Percentiles rank a stretch among this genome's conserved stretches.
Conservation (phyloP, 2,113 vertebrate genomes). For the Sclerurus mexicanus region DNA sequence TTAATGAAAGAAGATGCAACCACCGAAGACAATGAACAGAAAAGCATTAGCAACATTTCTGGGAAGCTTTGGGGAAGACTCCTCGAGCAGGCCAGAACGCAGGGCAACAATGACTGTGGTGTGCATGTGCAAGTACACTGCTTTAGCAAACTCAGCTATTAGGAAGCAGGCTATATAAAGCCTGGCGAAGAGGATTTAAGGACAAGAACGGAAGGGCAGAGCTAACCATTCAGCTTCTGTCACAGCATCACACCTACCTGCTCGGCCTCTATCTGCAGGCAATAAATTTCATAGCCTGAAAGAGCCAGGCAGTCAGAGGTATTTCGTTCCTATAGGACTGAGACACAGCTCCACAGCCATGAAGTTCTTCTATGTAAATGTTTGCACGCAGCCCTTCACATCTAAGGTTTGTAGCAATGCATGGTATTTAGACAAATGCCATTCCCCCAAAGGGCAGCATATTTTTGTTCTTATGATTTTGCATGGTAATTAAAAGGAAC, state of each 20-base stretch:
- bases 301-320: not conserved
- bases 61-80: not conserved
- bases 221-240: not conserved
- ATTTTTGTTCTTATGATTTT: constrained; percentile 31
- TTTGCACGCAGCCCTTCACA: not conserved
- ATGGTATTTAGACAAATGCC: constrained; percentile 46
- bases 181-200: not conserved
- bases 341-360: not conserved
- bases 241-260: not conserved
- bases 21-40: not conserved
- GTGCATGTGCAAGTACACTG: not conserved
- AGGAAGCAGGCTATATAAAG: not conserved
- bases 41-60: not conserved
- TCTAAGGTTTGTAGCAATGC: constrained; percentile 3
- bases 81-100: not conserved
- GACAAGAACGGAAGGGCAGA: not conserved
- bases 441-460: constrained; percentile 27
- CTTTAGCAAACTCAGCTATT: not conserved
- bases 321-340: not conserved
- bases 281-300: not conserved
- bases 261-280: not conserved
- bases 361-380: not conserved
- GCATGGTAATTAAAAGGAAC: constrained; percentile 17
- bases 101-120: not conserved
- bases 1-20: constrained; percentile 32